These are phyloP conservation scores for Bombus superbus DNA, from an alignment of 1,140 invertebrate species.

Conservation along the genomic window DNA sequence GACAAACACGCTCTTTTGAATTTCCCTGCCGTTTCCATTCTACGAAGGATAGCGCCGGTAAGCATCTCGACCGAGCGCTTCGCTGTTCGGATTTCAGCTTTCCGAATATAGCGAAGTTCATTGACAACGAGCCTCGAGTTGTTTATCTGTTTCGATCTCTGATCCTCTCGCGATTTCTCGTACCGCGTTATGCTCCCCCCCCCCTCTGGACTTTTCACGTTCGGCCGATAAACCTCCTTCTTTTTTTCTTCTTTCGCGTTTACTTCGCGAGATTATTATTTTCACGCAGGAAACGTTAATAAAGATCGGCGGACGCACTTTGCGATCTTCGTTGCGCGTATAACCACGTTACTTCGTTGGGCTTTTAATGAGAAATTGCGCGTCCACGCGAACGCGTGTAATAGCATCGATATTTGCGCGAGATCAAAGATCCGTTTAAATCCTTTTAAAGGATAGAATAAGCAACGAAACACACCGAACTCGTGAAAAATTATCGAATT, in stretches of 20 bases:
- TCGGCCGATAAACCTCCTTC: background rate
- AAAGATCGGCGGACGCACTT: background rate
- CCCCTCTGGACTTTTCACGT: background rate
- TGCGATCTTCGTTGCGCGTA: background rate
- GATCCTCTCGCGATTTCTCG: slow-evolving; percentile 10
- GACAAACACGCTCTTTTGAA: slow-evolving; percentile 75
- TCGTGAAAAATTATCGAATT: background rate
- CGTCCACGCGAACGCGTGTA: background rate
- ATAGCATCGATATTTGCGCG: background rate
- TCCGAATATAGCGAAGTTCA: slow-evolving; percentile 45
- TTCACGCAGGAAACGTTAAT: background rate
- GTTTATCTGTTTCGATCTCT: slow-evolving; percentile 41
- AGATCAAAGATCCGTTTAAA: background rate
- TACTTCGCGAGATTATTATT: background rate
- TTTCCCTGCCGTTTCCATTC: slow-evolving; percentile 56
- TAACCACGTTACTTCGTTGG: background rate
- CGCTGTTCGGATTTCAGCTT: slow-evolving; percentile 59
- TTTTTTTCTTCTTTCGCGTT: no score
- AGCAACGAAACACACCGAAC: background rate
- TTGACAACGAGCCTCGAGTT: slow-evolving; percentile 35
- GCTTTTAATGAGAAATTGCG: slow-evolving; percentile 3
- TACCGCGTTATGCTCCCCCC: background rate
- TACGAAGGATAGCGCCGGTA: slow-evolving; percentile 48
- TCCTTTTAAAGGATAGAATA: background rate
- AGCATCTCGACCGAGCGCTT: slow-evolving; percentile 48